Evolutionary conservation across 2,797 vertebrate genomes (phyloP).

Genomic region (Oreochromis mossambicus): DNA sequence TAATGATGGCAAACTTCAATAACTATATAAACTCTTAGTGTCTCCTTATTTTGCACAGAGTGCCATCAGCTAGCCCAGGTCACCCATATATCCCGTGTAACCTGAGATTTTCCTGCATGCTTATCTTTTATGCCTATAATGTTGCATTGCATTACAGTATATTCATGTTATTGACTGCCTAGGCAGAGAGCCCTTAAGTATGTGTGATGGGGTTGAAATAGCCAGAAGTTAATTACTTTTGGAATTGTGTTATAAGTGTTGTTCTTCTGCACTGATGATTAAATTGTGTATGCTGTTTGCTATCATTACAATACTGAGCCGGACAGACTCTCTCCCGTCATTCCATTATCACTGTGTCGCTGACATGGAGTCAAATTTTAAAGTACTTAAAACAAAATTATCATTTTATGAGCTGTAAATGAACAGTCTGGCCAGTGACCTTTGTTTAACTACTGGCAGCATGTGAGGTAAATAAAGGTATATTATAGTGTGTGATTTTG

Average conservation of each 20-base stretch:
- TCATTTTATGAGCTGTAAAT: background rate
- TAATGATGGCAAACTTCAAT: background rate
- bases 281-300: background rate
- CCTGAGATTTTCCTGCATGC: slow-evolving; percentile 43
- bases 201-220: slow-evolving; percentile 1
- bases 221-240: background rate
- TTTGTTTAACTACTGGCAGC: background rate
- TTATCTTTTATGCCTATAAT: slow-evolving; percentile 19
- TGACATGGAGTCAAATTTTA: background rate
- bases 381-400: background rate
- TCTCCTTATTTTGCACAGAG: background rate
- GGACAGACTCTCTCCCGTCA: background rate
- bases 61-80: background rate
- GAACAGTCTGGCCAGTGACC: background rate
- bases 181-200: slow-evolving; percentile 7
- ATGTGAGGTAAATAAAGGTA: slow-evolving; percentile 9
- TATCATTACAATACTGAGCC: background rate
- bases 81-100: background rate
- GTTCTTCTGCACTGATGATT: slow-evolving; percentile 23
- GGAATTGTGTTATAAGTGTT: background rate
- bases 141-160: slow-evolving; percentile 1
- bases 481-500: background rate
- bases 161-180: slow-evolving; percentile 10
- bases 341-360: background rate
- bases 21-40: background rate